Conservation (phyloP, 2,113 vertebrate species). For the Gavialis gangeticus region DNA sequence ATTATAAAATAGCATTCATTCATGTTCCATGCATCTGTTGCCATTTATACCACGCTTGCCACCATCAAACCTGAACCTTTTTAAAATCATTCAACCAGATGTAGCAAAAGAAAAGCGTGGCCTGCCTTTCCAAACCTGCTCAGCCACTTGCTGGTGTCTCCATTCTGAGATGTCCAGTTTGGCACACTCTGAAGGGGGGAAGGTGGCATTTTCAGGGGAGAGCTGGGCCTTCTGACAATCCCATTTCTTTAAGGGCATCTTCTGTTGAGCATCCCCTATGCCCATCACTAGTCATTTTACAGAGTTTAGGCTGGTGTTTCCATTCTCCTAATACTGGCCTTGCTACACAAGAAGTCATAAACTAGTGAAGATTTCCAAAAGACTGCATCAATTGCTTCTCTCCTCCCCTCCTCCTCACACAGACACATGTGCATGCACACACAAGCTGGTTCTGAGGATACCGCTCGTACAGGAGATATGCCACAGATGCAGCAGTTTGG, state of each 20-base stretch:
- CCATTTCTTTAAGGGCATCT: not conserved
- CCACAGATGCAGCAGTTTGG: not conserved
- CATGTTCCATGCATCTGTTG: not conserved
- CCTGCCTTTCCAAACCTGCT: not conserved
- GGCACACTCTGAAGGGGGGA: not conserved
- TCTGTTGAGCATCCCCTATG: not conserved
- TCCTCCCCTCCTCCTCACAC: not conserved
- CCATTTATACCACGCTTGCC: not conserved
- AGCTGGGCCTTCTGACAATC: not conserved
- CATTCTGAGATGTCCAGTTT: not conserved
- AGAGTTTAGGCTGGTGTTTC: not conserved
- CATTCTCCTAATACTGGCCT: not conserved
- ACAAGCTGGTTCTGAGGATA: not conserved
- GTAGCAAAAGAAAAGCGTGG: not conserved
- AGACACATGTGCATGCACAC: accelerated
- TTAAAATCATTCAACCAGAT: not conserved
- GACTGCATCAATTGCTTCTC: not conserved
- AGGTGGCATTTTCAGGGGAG: not conserved
- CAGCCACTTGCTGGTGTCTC: not conserved
- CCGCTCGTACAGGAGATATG: not conserved
- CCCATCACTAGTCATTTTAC: too few relatives aligned
- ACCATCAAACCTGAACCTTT: not conserved
- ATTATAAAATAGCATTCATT: not conserved
- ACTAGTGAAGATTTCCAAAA: not conserved
- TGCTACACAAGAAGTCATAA: not conserved